Conservation (phyloP, 2,113 vertebrate species). For the Nanorana parkeri region DNA sequence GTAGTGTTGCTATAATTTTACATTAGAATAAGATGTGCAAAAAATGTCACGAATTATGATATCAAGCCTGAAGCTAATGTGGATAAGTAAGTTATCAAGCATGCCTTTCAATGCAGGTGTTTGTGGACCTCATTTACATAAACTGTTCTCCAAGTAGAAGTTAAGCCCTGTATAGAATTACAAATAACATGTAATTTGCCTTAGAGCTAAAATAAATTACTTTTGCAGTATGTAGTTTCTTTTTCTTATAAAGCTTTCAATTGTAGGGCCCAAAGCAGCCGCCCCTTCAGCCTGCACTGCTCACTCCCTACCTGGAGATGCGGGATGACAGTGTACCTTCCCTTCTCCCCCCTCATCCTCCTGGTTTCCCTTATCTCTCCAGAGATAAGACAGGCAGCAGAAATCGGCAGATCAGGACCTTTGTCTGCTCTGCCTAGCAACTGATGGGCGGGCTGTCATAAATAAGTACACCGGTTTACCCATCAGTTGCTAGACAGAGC, state of each 20-base stretch:
- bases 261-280: neutral
- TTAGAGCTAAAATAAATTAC: conserved; percentile 41
- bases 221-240: conserved; percentile 8
- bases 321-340: no score
- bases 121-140: conserved; percentile 46
- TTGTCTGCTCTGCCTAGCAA: no score
- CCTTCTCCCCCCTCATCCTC: no score
- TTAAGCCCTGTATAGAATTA: conserved; percentile 49
- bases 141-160: conserved; percentile 49
- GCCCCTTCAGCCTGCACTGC: no score
- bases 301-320: no score
- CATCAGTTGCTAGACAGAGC: no score
- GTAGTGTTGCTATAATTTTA: conserved; percentile 22
- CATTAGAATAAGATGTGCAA: conserved; percentile 2
- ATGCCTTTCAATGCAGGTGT: conserved; percentile 48
- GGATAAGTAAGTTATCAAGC: conserved; percentile 49
- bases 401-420: no score
- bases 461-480: no score
- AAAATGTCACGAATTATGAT: conserved; percentile 36
- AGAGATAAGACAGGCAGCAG: no score
- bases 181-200: conserved; percentile 47
- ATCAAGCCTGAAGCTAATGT: conserved; percentile 36
- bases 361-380: no score
- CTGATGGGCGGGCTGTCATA: no score
- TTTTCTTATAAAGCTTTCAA: neutral